phyloP scores from a whole-genome alignment of 2,888 invertebrate genomes.

The Eupithecia inturbata region DNA sequence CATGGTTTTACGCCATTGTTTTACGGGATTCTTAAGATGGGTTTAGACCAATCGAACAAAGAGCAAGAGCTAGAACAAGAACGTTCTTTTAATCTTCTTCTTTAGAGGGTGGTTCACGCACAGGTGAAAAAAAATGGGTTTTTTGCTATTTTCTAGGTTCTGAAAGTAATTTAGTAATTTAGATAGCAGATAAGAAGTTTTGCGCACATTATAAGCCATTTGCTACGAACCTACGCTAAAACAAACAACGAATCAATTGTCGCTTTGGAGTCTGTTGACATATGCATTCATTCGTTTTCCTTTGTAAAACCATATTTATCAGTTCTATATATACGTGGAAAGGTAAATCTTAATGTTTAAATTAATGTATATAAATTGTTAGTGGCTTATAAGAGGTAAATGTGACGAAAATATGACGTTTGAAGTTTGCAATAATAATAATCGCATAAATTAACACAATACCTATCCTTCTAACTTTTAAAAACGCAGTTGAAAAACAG shows the following conservation, averaged over 20 bases:
- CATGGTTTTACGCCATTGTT: not conserved
- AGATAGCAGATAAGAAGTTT: too few relatives aligned
- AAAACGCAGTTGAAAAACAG: not conserved
- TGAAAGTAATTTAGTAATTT: too few relatives aligned
- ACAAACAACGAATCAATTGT: too few relatives aligned
- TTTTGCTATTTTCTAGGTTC: too few relatives aligned
- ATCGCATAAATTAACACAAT: not conserved
- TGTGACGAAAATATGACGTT: not conserved
- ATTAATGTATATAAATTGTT: not conserved
- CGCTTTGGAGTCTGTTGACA: too few relatives aligned
- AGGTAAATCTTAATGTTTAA: not conserved
- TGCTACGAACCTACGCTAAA: too few relatives aligned
- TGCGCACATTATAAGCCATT: too few relatives aligned
- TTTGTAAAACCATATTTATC: too few relatives aligned
- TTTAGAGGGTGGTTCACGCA: too few relatives aligned
- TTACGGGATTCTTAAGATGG: not conserved
- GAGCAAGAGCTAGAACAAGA: not conserved
- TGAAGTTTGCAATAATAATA: not conserved
- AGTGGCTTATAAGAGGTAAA: not conserved
- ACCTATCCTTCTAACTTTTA: not conserved
- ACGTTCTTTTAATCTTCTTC: too few relatives aligned
- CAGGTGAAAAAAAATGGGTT: too few relatives aligned
- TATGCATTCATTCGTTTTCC: too few relatives aligned
- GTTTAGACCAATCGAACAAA: not conserved
- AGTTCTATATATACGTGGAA: not conserved